A percentile compares a stretch with the other conserved stretches of the same genome.
Conservation (phyloP, 2,113 vertebrate species). For the Pachycephala philippinensis region DNA sequence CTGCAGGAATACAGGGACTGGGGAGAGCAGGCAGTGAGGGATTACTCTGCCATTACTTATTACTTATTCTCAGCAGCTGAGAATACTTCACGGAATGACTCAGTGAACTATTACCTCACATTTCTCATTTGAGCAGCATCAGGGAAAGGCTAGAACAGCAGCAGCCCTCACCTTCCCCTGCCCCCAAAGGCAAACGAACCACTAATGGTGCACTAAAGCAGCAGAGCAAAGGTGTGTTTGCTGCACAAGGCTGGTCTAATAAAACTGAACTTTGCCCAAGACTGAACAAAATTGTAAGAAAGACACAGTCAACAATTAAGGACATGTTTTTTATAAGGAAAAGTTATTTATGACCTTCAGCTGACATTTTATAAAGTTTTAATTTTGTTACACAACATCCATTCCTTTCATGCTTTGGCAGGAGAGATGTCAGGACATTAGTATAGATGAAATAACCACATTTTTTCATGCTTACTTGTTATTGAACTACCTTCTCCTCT, state of each 20-base stretch:
- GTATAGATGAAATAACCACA: neutral
- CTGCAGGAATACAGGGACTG: neutral
- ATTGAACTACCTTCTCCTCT: neutral
- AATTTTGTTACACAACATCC: constrained; percentile 16
- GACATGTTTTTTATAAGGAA: neutral
- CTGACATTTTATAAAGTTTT: constrained; percentile 7
- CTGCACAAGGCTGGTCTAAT: constrained; percentile 56
- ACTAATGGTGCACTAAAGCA: constrained; percentile 52
- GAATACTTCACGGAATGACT: neutral
- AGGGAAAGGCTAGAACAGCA: constrained; percentile 28
- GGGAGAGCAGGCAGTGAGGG: neutral
- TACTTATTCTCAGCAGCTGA: neutral
- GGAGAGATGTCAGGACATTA: neutral
- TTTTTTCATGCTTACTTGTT: neutral
- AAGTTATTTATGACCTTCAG: constrained; percentile 46
- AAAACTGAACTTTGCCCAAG: constrained; percentile 68
- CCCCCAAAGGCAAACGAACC: constrained; percentile 63
- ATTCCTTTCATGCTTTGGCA: neutral
- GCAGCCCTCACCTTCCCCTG: constrained; percentile 26
- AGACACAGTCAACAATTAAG: neutral
- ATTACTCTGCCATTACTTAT: neutral
- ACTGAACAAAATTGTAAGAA: constrained; percentile 45
- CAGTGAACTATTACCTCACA: neutral
- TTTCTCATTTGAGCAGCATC: neutral
- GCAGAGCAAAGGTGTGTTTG: constrained; percentile 71